Conservation (phyloP, 2,797 vertebrate species). For the Diplodus puntazzo region DNA sequence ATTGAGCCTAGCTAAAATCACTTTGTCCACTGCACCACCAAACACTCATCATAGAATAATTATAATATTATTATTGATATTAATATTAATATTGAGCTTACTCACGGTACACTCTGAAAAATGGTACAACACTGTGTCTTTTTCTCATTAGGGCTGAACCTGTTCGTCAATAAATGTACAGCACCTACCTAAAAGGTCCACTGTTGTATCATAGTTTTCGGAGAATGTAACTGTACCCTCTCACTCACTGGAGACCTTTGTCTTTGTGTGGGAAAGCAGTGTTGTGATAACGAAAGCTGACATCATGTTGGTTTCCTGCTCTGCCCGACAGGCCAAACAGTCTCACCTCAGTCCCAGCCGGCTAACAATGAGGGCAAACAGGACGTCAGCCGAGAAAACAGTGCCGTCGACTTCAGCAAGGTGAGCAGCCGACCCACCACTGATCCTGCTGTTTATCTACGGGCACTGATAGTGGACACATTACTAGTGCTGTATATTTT, state of each 20-base stretch:
- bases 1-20: not conserved
- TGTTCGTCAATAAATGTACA: constrained; percentile 30
- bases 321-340: constrained; percentile 90
- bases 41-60: constrained; percentile 7
- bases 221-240: constrained; percentile 56
- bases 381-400: constrained; percentile 98
- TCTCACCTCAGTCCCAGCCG: constrained; percentile 94
- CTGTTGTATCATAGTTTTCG: constrained; percentile 52
- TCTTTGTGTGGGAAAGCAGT: constrained; percentile 56
- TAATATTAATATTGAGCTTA: not conserved
- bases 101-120: constrained; percentile 54
- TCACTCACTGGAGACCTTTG: constrained; percentile 48
- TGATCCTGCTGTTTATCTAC: constrained; percentile 65
- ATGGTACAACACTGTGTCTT: constrained; percentile 34
- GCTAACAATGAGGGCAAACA: constrained; percentile 91
- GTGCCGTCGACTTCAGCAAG: constrained; percentile 98
- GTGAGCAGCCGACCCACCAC: constrained; percentile 81
- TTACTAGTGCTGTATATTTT: constrained; percentile 62
- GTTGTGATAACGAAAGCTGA: constrained; percentile 45
- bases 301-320: constrained; percentile 47
- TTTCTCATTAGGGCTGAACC: constrained; percentile 35
- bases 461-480: constrained; percentile 55
- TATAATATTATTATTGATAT: not conserved
- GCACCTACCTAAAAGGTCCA: constrained; percentile 38
- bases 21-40: not conserved